Conservation (phyloP, 1,140 invertebrate species). For the Goniozus legneri region DNA sequence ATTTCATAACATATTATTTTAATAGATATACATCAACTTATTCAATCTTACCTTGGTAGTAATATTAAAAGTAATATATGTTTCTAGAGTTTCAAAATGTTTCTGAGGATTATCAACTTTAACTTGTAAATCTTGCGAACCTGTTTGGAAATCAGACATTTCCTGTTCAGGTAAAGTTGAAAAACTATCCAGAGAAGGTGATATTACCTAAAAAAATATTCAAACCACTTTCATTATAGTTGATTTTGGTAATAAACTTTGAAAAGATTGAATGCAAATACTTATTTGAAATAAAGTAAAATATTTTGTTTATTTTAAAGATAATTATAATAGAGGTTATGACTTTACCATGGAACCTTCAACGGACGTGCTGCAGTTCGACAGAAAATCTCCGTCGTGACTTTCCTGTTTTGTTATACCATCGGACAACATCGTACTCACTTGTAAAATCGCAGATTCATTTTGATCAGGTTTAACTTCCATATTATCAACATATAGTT, state of each 20-base stretch:
- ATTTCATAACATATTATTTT: slow-evolving; percentile 4
- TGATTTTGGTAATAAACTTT: too few relatives aligned
- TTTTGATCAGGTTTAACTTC: slow-evolving; percentile 23
- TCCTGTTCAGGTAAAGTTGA: slow-evolving; percentile 61
- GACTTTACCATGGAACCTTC: slow-evolving; percentile 49
- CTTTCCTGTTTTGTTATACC: slow-evolving; percentile 36
- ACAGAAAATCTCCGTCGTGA: slow-evolving; percentile 44
- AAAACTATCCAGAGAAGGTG: slow-evolving; percentile 62
- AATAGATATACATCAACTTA: neutral
- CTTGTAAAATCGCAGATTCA: slow-evolving; percentile 39
- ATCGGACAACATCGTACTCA: slow-evolving; percentile 41
- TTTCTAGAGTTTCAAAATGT: slow-evolving; percentile 71
- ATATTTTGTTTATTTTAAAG: slow-evolving; percentile 2
- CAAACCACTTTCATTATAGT: too few relatives aligned
- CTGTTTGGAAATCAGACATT: slow-evolving; percentile 55
- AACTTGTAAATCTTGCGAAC: slow-evolving; percentile 63
- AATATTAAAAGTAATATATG: slow-evolving; percentile 71
- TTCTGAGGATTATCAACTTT: slow-evolving; percentile 77
- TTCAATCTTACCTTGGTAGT: slow-evolving; percentile 60
- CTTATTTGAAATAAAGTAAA: neutral
- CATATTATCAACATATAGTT: slow-evolving; percentile 33
- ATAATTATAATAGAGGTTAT: slow-evolving; percentile 13
- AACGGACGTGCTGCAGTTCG: slow-evolving; percentile 50
- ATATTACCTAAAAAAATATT: slow-evolving; percentile 56
- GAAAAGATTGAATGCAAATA: neutral